Base-by-base conservation (phyloP, 2,113 vertebrate species). In the Heptranchias perlo region DNA sequence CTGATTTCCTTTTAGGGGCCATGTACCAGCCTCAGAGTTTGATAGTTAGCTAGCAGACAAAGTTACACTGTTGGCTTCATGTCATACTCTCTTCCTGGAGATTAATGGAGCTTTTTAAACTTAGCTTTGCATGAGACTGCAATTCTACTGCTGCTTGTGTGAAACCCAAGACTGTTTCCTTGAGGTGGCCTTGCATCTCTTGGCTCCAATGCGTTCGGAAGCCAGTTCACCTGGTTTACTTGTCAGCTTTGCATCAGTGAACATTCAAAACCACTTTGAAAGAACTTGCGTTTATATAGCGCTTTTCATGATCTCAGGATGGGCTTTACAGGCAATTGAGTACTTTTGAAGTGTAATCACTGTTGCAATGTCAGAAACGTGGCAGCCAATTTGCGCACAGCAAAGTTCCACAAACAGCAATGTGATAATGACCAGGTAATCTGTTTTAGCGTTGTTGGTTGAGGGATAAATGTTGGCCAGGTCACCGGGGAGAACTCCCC, bases 1-100 rank as follows among this genome's bases (percentile, higher is more conserved):
- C 58, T 62, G 58, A 93, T 93, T 93, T 93, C 89, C 54, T 93
- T 62, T 91, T 91, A 35, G 52, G 87, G 49, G 28, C 89, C 89
- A 62, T 91, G 87, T 31, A 58, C 31, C 52, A 91, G 52, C 54
- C 87, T 16, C 49, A 28, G 52, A 91, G 52, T 58, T 58, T 91
- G 87, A 35, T 91, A 52, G 25, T 49, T 52, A 89, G 87, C 54
- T 92, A 18, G 18, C 89, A 93, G 89, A 23, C 89, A 62, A 7
- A 93, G 14, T 93, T 93, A 62, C 89, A 93, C 35, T 62, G 35
- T 62, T 91, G 87, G 87, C 28, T 91, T 93, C 89, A 39, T 39
- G 18, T 44, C 78, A 82, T 39, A 82, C 76, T 21, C 39, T 44
- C n/a, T 82, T 82, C 78, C n/a, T 82, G 14, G 18, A 62, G 61